These are phyloP conservation scores for Sebastes fasciatus DNA, from an alignment of 2,113 vertebrate species.

Conservation along the genomic window DNA sequence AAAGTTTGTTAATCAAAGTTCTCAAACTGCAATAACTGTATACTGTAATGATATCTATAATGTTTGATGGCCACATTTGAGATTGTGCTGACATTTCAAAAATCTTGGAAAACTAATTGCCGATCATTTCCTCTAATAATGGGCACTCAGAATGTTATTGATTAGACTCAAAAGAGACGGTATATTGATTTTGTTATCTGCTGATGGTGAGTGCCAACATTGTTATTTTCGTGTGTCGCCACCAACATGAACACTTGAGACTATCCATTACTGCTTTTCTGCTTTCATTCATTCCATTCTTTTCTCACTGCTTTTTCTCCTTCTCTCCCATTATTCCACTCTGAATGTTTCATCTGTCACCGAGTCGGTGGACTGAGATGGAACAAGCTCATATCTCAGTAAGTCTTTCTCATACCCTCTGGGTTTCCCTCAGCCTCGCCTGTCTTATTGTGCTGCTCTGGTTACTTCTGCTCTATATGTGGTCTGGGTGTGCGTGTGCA, in stretches of 20 bases:
- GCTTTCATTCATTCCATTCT: not conserved
- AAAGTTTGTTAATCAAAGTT: slow-evolving; percentile 48
- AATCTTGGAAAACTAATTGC: slow-evolving; percentile 70
- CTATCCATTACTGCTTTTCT: slow-evolving; percentile 21
- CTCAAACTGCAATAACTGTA: slow-evolving; percentile 37
- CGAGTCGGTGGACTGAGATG: slow-evolving; percentile 43
- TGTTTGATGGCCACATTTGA: slow-evolving; percentile 51
- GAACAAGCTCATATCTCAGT: slow-evolving; percentile 52
- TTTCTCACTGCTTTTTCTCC: not conserved
- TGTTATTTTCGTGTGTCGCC: slow-evolving; percentile 57
- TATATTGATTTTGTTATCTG: slow-evolving; percentile 70
- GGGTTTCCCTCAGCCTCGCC: slow-evolving; percentile 32
- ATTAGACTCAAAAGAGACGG: slow-evolving; percentile 70
- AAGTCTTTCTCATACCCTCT: slow-evolving; percentile 42
- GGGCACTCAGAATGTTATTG: slow-evolving; percentile 58
- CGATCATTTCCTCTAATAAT: slow-evolving; percentile 69
- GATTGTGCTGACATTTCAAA: slow-evolving; percentile 70
- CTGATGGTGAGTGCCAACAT: slow-evolving; percentile 55
- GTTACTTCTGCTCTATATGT: slow-evolving; percentile 36
- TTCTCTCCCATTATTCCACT: slow-evolving; percentile 26
- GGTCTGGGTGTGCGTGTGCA: slow-evolving; percentile 16
- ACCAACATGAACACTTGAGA: slow-evolving; percentile 44
- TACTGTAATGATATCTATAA: slow-evolving; percentile 44
- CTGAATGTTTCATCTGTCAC: slow-evolving; percentile 41
- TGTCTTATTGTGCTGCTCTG: slow-evolving; percentile 40